These are phyloP conservation scores for Drosophila buzzatii DNA, from an alignment of 2,888 invertebrate species.

Conservation along the genomic window DNA sequence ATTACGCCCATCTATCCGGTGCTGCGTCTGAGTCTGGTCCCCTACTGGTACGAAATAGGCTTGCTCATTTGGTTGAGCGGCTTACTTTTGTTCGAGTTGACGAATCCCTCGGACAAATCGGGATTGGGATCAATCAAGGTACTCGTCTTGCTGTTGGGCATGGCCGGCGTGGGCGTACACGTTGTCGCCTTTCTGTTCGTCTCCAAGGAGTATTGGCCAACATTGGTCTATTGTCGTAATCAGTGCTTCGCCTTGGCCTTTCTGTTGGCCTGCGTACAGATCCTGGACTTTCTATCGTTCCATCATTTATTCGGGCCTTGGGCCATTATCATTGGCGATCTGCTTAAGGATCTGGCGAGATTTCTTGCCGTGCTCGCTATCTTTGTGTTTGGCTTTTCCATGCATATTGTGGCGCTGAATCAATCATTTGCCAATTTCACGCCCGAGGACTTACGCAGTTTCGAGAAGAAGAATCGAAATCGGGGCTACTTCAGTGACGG, in stretches of 20 bases:
- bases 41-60: conserved; percentile 98
- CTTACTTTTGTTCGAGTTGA: conserved; percentile 96
- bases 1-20: conserved; percentile 95
- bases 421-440: conserved; percentile 93
- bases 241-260: conserved; percentile 98
- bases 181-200: conserved; percentile 91
- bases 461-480: conserved; percentile 87
- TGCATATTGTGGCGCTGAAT: conserved; percentile 98
- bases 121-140: conserved; percentile 98
- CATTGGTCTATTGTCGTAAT: conserved; percentile 96
- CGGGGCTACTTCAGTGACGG: conserved; percentile 90
- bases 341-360: conserved; percentile 96
- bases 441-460: conserved; percentile 88
- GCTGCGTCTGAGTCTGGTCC: conserved; percentile 91
- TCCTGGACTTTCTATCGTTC: conserved; percentile 98
- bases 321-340: conserved; percentile 99
- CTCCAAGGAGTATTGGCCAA: conserved; percentile 91
- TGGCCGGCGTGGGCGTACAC: conserved; percentile 96
- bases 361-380: conserved; percentile 98
- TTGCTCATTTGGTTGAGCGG: conserved; percentile 98
- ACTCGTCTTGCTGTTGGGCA: conserved; percentile 93
- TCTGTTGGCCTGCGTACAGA: conserved; percentile 98
- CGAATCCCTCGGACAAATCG: conserved; percentile 98
- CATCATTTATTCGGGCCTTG: conserved; percentile 99
- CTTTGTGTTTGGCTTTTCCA: conserved; percentile 99